Conservation (phyloP, 1,140 invertebrate genomes). For the Pararge aegeria region DNA sequence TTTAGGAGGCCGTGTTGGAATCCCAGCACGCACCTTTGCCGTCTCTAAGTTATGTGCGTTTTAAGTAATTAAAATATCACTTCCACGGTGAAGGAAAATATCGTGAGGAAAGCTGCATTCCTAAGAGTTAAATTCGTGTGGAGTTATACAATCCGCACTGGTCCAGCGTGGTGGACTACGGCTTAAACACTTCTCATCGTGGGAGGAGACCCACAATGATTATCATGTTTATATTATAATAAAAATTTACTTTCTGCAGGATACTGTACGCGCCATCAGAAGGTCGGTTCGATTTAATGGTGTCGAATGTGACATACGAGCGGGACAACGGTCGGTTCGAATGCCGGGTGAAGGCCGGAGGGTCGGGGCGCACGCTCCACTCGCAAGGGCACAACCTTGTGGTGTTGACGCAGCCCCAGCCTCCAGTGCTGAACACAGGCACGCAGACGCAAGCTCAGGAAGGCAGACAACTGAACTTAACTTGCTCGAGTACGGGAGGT, state of each 20-base stretch:
- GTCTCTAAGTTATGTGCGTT: too few species aligned
- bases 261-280: conserved; percentile 87
- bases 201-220: too few species aligned
- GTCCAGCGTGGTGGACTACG: too few species aligned
- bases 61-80: too few species aligned
- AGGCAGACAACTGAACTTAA: conserved; percentile 87
- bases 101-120: too few species aligned
- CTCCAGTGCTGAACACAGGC: conserved; percentile 87
- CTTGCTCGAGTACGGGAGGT: conserved; percentile 91
- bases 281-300: conserved; percentile 93
- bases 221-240: background rate
- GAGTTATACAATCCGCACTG: too few species aligned
- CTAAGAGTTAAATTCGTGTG: too few species aligned
- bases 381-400: conserved; percentile 91
- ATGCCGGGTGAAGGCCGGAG: conserved; percentile 91
- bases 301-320: conserved; percentile 92
- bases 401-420: conserved; percentile 90
- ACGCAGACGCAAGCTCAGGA: conserved; percentile 87
- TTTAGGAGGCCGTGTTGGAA: too few species aligned
- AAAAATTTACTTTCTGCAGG: conserved; percentile 64
- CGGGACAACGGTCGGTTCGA: conserved; percentile 95
- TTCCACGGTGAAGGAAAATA: too few species aligned
- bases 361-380: conserved; percentile 90
- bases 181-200: too few species aligned
- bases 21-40: too few species aligned